Evolutionary conservation across 2,888 invertebrate species (phyloP), one percentile per base, ranked within the genome.

Genomic region (Tuberolachnus salignus): DNA sequence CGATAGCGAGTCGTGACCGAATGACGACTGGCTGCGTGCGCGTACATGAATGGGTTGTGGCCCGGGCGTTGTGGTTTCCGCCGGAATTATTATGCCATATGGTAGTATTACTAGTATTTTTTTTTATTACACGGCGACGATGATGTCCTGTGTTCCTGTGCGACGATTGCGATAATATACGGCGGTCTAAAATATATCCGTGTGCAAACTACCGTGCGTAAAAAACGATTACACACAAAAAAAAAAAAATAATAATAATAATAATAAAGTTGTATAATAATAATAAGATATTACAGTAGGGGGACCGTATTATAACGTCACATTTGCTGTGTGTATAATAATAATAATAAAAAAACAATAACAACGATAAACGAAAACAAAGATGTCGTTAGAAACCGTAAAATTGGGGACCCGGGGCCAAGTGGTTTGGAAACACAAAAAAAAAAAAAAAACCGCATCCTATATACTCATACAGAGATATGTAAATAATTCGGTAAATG

Each of bases 291-390:
- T n/a, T n/a, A n/a, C n/a, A n/a, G 34, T 34, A 34, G 34, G 34
- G 34, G 34, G 14, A 34, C 10, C 49, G 4, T 72, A 53, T 19
- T 19, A 44, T 34, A 21, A 34, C 14, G 16, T 53, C 51, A 14
- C 34, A 49, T 26, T 23, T 10, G 34, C 44, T 19, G 16, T 34
- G 34, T 61, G 6, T 66, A 49, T 21, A 14, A n/a, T 26, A 61
- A 42, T 23, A 70, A 49, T 13, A 61, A 51, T 63, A 51, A 16
- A 51, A 23, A 14, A 63, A 73, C 21, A 63, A 73, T 10, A 63
- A 73, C 63, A 73, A 71, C n/a, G 13, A 46, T 21, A 53, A 73
- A 73, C 63, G 63, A 63, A 73, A 73, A 73, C 73, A 73, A 73
- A 63, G 51, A 51, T 42, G 53, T 73, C 42, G 73, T 73, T 63